phyloP scores from a whole-genome alignment of 2,888 invertebrate genomes.

The Arctia plantaginis region DNA sequence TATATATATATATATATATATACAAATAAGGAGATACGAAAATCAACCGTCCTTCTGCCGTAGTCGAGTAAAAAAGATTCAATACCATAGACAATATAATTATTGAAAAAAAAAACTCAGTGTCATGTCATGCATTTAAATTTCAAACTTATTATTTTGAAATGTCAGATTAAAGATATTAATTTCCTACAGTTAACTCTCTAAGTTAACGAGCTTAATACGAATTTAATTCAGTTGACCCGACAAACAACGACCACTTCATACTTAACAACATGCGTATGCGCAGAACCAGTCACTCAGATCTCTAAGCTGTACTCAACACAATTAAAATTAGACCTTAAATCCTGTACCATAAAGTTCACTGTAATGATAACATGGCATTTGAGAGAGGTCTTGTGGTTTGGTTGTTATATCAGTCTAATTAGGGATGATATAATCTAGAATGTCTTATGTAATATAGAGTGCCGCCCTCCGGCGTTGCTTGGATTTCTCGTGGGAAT shows the following conservation, averaged over 20 bases:
- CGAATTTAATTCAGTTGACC: slow-evolving; percentile 48
- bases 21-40: no score
- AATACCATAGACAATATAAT: no score
- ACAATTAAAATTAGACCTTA: slow-evolving; percentile 11
- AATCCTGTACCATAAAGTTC: not conserved
- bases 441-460: slow-evolving; percentile 42
- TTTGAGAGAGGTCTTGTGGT: slow-evolving; percentile 31
- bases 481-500: slow-evolving; percentile 43
- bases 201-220: slow-evolving; percentile 17
- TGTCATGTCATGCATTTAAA: not conserved
- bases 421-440: slow-evolving; percentile 47
- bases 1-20: no score
- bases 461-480: slow-evolving; percentile 35
- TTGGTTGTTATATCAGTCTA: slow-evolving; percentile 23
- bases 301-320: slow-evolving; percentile 8
- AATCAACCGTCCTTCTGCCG: no score
- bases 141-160: not conserved
- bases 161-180: not conserved
- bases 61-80: no score
- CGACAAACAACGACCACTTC: slow-evolving; percentile 46
- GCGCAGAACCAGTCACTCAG: slow-evolving; percentile 33
- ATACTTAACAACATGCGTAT: slow-evolving; percentile 37
- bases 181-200: not conserved
- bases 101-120: no score
- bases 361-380: not conserved